Conservation (phyloP, 2,113 vertebrate species). For the Thymallus thymallus region DNA sequence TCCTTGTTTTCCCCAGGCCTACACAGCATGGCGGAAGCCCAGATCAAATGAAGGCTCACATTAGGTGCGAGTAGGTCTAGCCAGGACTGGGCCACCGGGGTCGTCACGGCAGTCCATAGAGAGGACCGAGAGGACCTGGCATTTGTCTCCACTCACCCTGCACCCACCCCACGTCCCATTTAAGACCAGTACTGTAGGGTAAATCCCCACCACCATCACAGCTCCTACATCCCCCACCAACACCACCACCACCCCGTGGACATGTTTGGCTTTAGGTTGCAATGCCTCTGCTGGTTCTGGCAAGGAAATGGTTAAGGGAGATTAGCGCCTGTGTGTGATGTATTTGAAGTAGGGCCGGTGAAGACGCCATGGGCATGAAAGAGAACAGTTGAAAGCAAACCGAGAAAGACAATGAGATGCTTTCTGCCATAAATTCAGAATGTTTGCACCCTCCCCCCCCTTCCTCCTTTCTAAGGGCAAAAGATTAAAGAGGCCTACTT, state of each 20-base stretch:
- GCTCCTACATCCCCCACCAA: too few species aligned
- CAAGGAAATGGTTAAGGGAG: too few species aligned
- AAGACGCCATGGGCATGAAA: constrained; percentile 40
- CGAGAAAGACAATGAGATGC: constrained; percentile 38
- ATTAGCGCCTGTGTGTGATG: neutral
- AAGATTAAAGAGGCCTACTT: constrained; percentile 73
- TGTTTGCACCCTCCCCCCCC: constrained; percentile 54
- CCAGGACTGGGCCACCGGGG: constrained; percentile 48
- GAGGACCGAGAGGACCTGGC: constrained; percentile 65
- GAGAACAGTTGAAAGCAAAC: constrained; percentile 27
- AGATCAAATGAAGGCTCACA: too few species aligned
- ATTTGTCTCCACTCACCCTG: constrained; percentile 55
- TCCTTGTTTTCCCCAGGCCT: too few species aligned
- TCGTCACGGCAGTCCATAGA: constrained; percentile 32
- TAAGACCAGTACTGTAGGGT: constrained; percentile 18
- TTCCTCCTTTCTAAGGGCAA: constrained; percentile 57
- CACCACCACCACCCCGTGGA: too few species aligned
- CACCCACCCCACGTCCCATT: constrained; percentile 37
- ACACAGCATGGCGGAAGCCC: too few species aligned
- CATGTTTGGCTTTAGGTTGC: too few species aligned
- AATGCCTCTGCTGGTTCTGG: too few species aligned
- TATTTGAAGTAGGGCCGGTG: constrained; percentile 28
- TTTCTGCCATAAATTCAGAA: constrained; percentile 65
- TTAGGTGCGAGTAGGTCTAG: neutral
- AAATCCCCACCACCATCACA: neutral